phyloP scores from a whole-genome alignment of 2,797 vertebrate genomes.

The Graptemys geographica region DNA sequence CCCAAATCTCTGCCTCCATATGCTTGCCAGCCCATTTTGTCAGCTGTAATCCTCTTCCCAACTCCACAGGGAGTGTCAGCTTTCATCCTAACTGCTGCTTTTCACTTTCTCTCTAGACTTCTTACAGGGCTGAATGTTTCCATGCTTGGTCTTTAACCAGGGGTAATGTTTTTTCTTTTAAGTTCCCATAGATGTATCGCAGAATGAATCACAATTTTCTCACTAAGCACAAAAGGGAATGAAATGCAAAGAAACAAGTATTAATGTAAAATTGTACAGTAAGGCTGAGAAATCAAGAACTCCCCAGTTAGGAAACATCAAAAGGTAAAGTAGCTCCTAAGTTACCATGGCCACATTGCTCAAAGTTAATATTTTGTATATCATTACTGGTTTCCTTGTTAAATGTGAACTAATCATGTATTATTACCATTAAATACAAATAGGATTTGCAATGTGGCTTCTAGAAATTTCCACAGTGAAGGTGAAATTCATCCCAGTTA shows the following conservation, averaged over 20 bases:
- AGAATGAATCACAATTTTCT: not conserved
- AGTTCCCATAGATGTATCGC: conserved; percentile 7
- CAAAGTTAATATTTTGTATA: not conserved
- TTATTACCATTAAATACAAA: not conserved
- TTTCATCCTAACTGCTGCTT: not conserved
- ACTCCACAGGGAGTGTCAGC: not conserved
- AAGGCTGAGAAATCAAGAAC: not conserved
- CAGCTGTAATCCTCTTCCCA: not conserved
- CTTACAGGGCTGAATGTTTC: conserved; percentile 24
- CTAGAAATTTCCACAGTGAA: not conserved
- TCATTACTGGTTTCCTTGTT: not conserved
- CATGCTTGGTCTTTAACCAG: not conserved
- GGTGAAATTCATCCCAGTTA: not conserved
- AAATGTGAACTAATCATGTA: not conserved
- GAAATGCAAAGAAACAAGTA: not conserved
- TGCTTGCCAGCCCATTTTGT: not conserved
- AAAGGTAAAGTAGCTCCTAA: not conserved
- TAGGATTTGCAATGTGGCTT: not conserved
- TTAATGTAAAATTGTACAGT: not conserved
- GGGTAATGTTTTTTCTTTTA: not conserved
- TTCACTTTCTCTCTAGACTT: not conserved
- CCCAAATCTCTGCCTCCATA: not conserved
- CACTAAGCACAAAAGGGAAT: not conserved
- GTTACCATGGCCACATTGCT: not conserved
- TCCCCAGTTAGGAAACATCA: not conserved